These are phyloP conservation scores for Diorhabda carinulata DNA, from an alignment of 1,140 invertebrate species.

Conservation along the genomic window DNA sequence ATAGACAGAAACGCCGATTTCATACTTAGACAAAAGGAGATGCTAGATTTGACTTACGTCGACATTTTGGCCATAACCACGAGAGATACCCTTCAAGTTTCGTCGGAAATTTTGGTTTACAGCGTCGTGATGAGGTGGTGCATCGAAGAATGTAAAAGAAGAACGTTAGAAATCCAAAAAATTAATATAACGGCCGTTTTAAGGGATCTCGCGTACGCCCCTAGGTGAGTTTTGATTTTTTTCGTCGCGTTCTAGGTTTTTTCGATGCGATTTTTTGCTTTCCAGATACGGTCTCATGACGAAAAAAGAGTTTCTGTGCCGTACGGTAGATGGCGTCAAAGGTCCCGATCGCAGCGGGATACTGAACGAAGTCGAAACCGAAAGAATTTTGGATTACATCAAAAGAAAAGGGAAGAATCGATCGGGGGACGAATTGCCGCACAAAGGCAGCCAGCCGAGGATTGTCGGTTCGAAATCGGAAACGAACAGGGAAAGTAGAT, in stretches of 20 bases:
- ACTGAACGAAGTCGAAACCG: conserved; percentile 39
- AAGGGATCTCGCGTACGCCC: conserved; percentile 38
- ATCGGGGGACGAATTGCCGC: conserved; percentile 33
- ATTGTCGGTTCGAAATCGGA: conserved; percentile 25
- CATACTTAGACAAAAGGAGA: conserved; percentile 38
- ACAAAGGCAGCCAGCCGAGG: conserved; percentile 34
- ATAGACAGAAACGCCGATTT: conserved; percentile 43
- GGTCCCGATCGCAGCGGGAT: conserved; percentile 42
- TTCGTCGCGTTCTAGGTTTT: not conserved
- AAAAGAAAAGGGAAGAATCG: conserved; percentile 37
- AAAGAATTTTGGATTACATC: conserved; percentile 39
- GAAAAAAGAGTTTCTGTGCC: conserved; percentile 38
- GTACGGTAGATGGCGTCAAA: conserved; percentile 35
- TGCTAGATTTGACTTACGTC: conserved; percentile 38
- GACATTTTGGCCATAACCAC: conserved; percentile 39
- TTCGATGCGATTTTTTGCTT: conserved; percentile 1
- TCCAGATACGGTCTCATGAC: conserved; percentile 42
- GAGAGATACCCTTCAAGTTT: conserved; percentile 40
- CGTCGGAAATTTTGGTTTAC: conserved; percentile 40
- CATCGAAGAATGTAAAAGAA: conserved; percentile 32
- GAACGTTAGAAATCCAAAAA: conserved; percentile 11
- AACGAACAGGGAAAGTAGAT: conserved; percentile 25
- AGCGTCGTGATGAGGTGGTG: conserved; percentile 39
- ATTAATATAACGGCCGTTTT: conserved; percentile 38
- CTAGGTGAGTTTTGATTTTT: conserved; percentile 26